phyloP scores from a whole-genome alignment of 2,113 vertebrate genomes.

The Rhea pennata region DNA sequence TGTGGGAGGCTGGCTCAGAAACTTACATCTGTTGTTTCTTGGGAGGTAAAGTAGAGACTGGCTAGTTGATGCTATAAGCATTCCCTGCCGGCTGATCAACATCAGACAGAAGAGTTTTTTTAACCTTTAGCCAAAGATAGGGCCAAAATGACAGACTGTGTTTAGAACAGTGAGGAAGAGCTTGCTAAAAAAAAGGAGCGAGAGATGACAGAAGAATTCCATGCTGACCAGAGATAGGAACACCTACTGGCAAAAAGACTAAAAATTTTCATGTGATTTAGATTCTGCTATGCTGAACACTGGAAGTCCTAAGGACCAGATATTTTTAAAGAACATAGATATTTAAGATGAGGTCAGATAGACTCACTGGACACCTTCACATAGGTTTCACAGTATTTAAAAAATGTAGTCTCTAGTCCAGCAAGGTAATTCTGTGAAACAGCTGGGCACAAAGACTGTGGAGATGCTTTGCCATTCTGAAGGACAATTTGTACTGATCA shows the following conservation, averaged over 20 bases:
- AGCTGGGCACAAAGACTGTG: background rate
- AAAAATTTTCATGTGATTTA: background rate
- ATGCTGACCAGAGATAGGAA: background rate
- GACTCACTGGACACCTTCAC: background rate
- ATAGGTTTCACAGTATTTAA: background rate
- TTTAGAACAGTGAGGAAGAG: background rate
- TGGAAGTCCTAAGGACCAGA: background rate
- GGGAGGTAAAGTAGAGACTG: constrained; percentile 42
- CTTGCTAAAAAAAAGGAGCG: background rate
- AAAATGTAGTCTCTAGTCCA: background rate
- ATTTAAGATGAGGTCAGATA: background rate
- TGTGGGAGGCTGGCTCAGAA: constrained; percentile 59
- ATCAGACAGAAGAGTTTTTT: constrained; percentile 58
- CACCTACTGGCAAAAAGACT: background rate
- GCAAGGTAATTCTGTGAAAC: background rate
- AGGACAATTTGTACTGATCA: background rate
- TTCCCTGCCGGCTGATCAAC: constrained; percentile 66
- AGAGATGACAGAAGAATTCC: background rate
- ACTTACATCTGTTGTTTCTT: constrained; percentile 74
- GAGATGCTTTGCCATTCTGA: background rate
- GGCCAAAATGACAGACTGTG: background rate
- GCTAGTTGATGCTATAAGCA: constrained; percentile 55
- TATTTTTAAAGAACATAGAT: background rate
- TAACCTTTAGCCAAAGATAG: constrained; percentile 61
- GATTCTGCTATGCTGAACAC: background rate